A percentile compares a stretch with the other conserved stretches of the same genome.
These are phyloP conservation scores for Phortica okadai DNA, from an alignment of 2,888 invertebrate genomes.

Conservation along the genomic window DNA sequence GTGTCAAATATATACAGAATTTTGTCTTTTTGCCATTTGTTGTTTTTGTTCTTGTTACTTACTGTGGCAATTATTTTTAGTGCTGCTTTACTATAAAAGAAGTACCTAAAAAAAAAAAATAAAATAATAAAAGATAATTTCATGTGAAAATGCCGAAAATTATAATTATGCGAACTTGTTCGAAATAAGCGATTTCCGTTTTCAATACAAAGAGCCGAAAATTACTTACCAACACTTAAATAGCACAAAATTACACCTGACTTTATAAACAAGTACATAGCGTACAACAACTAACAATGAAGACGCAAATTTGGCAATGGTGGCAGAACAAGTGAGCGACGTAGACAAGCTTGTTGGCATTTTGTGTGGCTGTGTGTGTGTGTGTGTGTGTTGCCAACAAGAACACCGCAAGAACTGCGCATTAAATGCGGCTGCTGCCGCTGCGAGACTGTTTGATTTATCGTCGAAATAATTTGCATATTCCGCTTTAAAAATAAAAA, in stretches of 20 bases:
- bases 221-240: neutral
- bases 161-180: constrained; percentile 65
- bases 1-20: constrained; percentile 20
- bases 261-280: neutral
- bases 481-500: constrained; percentile 59
- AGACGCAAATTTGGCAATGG: neutral
- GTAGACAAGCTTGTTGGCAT: no score
- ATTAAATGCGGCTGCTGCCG: constrained; percentile 22
- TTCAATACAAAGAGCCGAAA: constrained; percentile 34
- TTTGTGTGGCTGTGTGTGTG: neutral
- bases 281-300: neutral
- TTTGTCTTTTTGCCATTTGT: neutral
- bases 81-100: constrained; percentile 16
- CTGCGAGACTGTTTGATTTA: constrained; percentile 36
- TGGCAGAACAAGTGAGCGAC: neutral
- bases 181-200: constrained; percentile 67
- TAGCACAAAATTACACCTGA: neutral
- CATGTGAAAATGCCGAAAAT: constrained; percentile 62
- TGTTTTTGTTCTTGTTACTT: neutral
- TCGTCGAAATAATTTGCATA: constrained; percentile 61
- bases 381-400: neutral
- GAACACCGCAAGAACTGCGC: constrained; percentile 25
- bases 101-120: constrained; percentile 6
- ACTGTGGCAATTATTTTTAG: neutral
- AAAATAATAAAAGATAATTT: constrained; percentile 35